Percentiles rank a stretch among this genome's conserved stretches.
Evolutionary conservation across 1,140 invertebrate species (phyloP).

Genomic region (Plutomurus gul): DNA sequence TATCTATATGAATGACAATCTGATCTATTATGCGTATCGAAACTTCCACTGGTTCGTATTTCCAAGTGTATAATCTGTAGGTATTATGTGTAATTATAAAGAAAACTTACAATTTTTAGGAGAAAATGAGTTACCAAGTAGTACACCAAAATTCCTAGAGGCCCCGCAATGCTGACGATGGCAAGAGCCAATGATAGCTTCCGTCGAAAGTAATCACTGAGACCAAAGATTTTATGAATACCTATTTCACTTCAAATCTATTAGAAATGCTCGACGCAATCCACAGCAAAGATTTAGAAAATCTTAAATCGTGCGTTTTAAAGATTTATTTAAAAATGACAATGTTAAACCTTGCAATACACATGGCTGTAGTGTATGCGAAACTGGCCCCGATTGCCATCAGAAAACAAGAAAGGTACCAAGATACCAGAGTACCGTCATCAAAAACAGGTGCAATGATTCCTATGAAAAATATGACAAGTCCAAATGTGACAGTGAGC

Average conservation of each 20-base stretch:
- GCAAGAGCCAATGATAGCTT: not conserved
- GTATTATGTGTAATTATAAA: too few species aligned
- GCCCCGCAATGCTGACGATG: not conserved
- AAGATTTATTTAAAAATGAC: not conserved
- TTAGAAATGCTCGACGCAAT: too few species aligned
- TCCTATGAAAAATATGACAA: conserved; percentile 32
- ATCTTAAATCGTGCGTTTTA: not conserved
- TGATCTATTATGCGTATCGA: too few species aligned
- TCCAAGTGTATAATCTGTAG: too few species aligned
- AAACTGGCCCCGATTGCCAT: conserved; percentile 40
- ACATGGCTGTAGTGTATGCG: conserved; percentile 13
- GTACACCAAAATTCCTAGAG: conserved; percentile 33
- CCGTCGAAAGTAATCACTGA: conserved; percentile 32
- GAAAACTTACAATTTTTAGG: not conserved
- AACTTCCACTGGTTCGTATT: too few species aligned
- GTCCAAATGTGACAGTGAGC: conserved; percentile 36
- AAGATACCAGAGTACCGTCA: not conserved
- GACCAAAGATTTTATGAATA: not conserved
- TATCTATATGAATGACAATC: conserved; percentile 17
- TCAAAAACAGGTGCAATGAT: not conserved
- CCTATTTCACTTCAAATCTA: too few species aligned
- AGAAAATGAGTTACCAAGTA: not conserved
- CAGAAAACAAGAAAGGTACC: not conserved
- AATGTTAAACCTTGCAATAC: not conserved
- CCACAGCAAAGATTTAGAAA: too few species aligned